Conservation (phyloP, 2,797 vertebrate species). For the Mormyrops attenuatus region DNA sequence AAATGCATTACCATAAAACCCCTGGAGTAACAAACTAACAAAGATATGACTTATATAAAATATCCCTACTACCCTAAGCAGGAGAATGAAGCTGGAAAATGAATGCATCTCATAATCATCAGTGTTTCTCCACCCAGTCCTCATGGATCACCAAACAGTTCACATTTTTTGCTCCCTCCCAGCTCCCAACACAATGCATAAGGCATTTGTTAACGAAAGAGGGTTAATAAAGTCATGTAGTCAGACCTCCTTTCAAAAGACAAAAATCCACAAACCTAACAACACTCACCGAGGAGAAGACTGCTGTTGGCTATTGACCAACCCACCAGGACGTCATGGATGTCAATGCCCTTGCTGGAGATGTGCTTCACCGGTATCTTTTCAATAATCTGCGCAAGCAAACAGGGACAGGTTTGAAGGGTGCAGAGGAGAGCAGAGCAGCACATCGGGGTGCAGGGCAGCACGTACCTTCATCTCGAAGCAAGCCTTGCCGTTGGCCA, state of each 20-base stretch:
- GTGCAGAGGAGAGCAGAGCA: background rate
- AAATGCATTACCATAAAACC: background rate
- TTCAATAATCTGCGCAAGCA: slow-evolving; percentile 66
- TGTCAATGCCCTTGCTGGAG: slow-evolving; percentile 76
- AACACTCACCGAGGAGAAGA: slow-evolving; percentile 69
- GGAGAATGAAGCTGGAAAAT: background rate
- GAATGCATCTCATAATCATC: background rate
- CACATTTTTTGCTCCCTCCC: background rate
- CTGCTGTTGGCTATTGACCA: slow-evolving; percentile 75
- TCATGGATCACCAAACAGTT: background rate
- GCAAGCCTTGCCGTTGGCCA: slow-evolving; percentile 73
- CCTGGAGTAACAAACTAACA: background rate
- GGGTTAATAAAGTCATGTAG: background rate
- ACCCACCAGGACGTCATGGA: slow-evolving; percentile 77
- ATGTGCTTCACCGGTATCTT: slow-evolving; percentile 80
- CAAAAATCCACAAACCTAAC: background rate
- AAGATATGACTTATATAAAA: background rate
- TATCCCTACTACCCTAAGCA: background rate
- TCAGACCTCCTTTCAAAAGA: background rate
- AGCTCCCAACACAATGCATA: background rate
- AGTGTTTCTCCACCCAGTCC: background rate
- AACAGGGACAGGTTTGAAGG: background rate
- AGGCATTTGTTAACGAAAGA: background rate
- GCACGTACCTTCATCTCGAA: slow-evolving; percentile 77
- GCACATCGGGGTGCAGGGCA: no score